Evolutionary conservation across 2,888 invertebrate species (phyloP).

Genomic region (Listrodromus nycthemerus): DNA sequence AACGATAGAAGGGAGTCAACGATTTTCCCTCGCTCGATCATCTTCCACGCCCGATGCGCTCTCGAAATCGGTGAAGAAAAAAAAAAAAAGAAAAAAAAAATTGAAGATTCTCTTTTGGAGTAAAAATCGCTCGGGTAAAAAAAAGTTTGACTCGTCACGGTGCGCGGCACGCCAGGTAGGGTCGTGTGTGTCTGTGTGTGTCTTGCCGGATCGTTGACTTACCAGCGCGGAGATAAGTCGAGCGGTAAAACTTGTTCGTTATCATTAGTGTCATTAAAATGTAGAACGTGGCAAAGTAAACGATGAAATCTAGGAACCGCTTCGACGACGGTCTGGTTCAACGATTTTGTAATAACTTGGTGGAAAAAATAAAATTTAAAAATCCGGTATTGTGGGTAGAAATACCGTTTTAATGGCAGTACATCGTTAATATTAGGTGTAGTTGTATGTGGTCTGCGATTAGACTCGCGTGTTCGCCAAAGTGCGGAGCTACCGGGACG

Average conservation of each 20-base stretch:
- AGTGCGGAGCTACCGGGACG: slow-evolving; percentile 47
- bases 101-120: neutral
- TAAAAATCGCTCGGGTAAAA: neutral
- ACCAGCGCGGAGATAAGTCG: neutral
- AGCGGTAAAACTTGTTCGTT: slow-evolving; percentile 35
- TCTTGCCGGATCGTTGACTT: neutral
- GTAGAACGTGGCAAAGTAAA: slow-evolving; percentile 18
- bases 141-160: neutral
- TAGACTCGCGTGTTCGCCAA: slow-evolving; percentile 44
- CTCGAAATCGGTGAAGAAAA: neutral
- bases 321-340: slow-evolving; percentile 2
- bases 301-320: neutral
- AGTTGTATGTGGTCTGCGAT: slow-evolving; percentile 20
- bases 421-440: slow-evolving; percentile 15
- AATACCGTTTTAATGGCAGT: slow-evolving; percentile 59
- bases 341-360: slow-evolving; percentile 15
- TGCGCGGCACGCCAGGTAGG: neutral
- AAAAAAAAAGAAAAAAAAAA: neutral
- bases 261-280: slow-evolving; percentile 33
- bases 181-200: neutral
- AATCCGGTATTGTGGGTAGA: slow-evolving; percentile 1
- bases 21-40: slow-evolving; percentile 16
- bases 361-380: slow-evolving; percentile 3
- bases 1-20: slow-evolving; percentile 38
- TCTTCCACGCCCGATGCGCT: neutral